Evolutionary conservation across 1,140 invertebrate genomes (phyloP).

Genomic region (Nixonia krombeini): DNA sequence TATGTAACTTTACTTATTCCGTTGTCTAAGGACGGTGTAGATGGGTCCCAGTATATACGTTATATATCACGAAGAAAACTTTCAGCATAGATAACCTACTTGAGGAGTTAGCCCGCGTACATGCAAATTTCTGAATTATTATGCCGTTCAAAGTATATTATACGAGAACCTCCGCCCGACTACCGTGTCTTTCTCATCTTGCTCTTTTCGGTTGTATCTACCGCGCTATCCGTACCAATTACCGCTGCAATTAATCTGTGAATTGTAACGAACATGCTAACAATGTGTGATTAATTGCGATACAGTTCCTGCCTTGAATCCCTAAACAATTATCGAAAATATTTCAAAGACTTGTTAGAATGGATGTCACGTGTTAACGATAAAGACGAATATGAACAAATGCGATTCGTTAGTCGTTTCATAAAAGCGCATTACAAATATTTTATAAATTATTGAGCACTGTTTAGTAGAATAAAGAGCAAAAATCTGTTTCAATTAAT

Average conservation of each 20-base stretch:
- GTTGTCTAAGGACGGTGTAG: slow-evolving; percentile 53
- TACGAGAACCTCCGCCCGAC: slow-evolving; percentile 35
- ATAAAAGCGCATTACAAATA: too few relatives aligned
- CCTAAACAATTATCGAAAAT: slow-evolving; percentile 11
- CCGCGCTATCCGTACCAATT: slow-evolving; percentile 51
- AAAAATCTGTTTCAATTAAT: too few relatives aligned
- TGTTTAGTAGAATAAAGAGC: too few relatives aligned
- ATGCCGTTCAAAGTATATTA: slow-evolving; percentile 64
- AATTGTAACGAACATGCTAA: slow-evolving; percentile 44
- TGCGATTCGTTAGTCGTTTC: too few relatives aligned
- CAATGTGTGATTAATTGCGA: not conserved
- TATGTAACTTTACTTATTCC: slow-evolving; percentile 59
- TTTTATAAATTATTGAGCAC: too few relatives aligned
- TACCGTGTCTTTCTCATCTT: slow-evolving; percentile 32
- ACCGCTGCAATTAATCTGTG: slow-evolving; percentile 59
- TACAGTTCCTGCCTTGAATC: slow-evolving; percentile 9
- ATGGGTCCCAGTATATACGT: slow-evolving; percentile 58
- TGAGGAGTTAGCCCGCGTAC: slow-evolving; percentile 72
- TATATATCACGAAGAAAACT: slow-evolving; percentile 70
- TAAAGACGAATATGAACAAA: too few relatives aligned
- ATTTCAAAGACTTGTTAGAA: too few relatives aligned
- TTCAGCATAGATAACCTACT: slow-evolving; percentile 73
- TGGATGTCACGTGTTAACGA: too few relatives aligned
- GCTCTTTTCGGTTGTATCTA: slow-evolving; percentile 25
- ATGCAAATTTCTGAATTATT: slow-evolving; percentile 74